phyloP scores from a whole-genome alignment of 2,797 vertebrate species.

The Simalia tracyae region DNA sequence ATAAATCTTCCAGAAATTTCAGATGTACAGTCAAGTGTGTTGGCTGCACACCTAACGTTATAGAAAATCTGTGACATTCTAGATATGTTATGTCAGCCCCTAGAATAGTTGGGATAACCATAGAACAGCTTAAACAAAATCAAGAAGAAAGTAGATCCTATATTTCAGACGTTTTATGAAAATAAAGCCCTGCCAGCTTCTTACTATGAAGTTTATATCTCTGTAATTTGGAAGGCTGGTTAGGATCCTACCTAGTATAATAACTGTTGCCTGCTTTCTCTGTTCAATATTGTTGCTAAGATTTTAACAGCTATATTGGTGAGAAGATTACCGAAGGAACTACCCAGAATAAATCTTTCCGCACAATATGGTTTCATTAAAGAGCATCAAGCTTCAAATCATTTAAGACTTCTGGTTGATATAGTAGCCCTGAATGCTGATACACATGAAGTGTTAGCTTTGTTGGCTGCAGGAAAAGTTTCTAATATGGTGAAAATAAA shows the following conservation, averaged over 20 bases:
- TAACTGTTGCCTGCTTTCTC: not conserved
- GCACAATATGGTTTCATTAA: no score
- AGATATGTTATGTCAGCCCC: not conserved
- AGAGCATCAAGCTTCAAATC: no score
- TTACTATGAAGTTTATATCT: not conserved
- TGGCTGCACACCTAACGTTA: not conserved
- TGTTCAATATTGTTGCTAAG: not conserved
- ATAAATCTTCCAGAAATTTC: not conserved
- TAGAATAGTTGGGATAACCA: not conserved
- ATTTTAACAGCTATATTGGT: not conserved
- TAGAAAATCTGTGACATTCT: not conserved
- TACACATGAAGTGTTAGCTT: no score
- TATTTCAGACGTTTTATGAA: not conserved
- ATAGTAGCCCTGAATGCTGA: no score
- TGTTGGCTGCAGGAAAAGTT: no score
- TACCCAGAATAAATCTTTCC: no score
- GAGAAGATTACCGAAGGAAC: no score
- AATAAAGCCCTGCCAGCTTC: not conserved
- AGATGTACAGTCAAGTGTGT: not conserved
- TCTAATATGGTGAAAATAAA: no score
- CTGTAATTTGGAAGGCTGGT: not conserved
- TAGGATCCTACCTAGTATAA: not conserved
- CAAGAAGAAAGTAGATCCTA: not conserved
- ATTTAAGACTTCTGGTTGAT: no score
- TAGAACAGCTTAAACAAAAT: no score